A percentile compares a stretch with the other conserved stretches of the same genome.
Evolutionary conservation across 2,113 vertebrate species (phyloP).

Genomic region (Syngnathoides biaculeatus): DNA sequence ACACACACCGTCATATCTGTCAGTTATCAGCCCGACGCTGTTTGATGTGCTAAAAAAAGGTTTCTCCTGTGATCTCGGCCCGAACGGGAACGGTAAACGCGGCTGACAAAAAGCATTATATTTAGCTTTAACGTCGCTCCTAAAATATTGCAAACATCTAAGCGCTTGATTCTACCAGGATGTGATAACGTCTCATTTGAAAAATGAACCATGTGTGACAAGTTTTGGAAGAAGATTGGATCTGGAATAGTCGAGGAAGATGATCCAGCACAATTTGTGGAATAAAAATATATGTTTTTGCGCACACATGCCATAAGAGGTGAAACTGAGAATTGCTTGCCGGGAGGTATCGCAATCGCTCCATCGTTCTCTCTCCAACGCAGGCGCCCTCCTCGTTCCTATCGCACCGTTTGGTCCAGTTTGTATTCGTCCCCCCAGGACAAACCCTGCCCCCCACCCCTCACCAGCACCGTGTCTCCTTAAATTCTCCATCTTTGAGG

Average conservation of each 20-base stretch:
- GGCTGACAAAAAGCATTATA: conserved; percentile 41
- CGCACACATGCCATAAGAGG: conserved; percentile 37
- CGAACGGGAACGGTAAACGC: conserved; percentile 49
- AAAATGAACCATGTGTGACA: conserved; percentile 49
- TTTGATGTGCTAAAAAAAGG: conserved; percentile 48
- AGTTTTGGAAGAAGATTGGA: conserved; percentile 26
- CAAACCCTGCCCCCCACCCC: conserved; percentile 40
- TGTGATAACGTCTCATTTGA: neutral
- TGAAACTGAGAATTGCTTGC: conserved; percentile 55
- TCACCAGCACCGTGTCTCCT: conserved; percentile 33
- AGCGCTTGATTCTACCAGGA: conserved; percentile 21
- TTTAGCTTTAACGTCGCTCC: conserved; percentile 47
- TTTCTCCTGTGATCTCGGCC: conserved; percentile 54
- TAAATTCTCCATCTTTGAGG: conserved; percentile 14
- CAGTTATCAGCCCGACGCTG: conserved; percentile 29
- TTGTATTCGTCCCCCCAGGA: conserved; percentile 60
- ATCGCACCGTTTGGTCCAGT: conserved; percentile 48
- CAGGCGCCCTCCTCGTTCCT: conserved; percentile 30
- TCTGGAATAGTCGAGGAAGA: conserved; percentile 47
- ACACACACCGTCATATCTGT: conserved; percentile 21
- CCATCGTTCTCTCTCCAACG: conserved; percentile 43
- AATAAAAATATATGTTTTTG: conserved; percentile 42
- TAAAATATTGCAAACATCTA: conserved; percentile 33
- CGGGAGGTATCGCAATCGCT: conserved; percentile 49
- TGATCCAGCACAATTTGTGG: conserved; percentile 42